Base-by-base conservation (phyloP, 2,888 invertebrate genomes). In the Cetonia aurata region DNA sequence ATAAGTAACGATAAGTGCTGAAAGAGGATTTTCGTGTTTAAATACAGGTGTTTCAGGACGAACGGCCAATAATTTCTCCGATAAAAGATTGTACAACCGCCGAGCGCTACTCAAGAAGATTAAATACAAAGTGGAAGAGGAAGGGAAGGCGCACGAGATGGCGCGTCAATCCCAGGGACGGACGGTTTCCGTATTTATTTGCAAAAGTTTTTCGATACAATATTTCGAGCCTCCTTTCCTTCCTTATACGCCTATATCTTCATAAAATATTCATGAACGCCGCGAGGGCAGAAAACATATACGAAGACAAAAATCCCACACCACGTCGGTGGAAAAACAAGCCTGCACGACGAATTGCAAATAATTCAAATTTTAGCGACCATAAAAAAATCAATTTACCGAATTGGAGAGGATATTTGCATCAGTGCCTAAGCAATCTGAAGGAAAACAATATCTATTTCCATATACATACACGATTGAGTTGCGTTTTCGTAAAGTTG, bases 381-480 rank as follows among this genome's bases (percentile, higher is more conserved):
- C 59, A 60, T 69, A 69, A 69, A 68, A 68, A 59, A 69, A 79
- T 81, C 81, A 80, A 81, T 81, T 77, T 80, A 73, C 73, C 74
- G 79, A 80, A 80, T 80, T 78, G 79, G 78, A 78, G 77, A 69
- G 50, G 53, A 52, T 78, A 80, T 80, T 81, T 77, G 78, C 80
- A 80, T 81, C 62, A 62, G 44, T 37, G 37, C 19, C 48, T 13
- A 78, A 75, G 75, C 78, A 78, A 79, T 79, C 78, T 75, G 77
- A 73, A 44, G 60, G 56, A 75, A 76, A 76, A 75, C 73, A 71
- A 72, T 73, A 71, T 74, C 73, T 69, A 70, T 75, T 73, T 71
- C 70, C 70, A 67, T 12, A 59, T 41, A 46, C 42, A 44, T n/a
- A 17, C 25, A 37, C 50, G 50, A 44, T 33, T 17, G 33, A 48